A percentile compares a stretch with the other conserved stretches of the same genome.
Evolutionary conservation across 2,888 invertebrate genomes (phyloP).

Genomic region (Lucinisca nassula): DNA sequence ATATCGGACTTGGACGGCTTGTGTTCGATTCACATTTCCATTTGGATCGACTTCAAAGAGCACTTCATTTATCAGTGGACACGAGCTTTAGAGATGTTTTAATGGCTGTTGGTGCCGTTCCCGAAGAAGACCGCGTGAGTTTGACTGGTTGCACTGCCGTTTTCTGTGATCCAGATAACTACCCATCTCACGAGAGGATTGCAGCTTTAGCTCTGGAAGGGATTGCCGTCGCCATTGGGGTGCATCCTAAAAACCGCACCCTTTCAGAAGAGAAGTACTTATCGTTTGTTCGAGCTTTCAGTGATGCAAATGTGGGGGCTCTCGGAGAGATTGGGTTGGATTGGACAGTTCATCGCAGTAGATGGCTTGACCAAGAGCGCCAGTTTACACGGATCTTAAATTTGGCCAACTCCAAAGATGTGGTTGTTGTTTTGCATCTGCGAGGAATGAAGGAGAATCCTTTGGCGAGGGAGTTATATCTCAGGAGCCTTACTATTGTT

Average conservation of each 20-base stretch:
- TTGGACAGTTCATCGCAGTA: background rate
- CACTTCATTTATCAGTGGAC: background rate
- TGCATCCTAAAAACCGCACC: background rate
- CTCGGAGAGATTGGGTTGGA: background rate
- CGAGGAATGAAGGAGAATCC: no score
- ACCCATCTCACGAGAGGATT: background rate
- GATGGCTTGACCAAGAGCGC: background rate
- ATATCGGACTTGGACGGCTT: no score
- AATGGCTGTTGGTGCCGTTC: background rate
- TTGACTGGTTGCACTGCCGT: background rate
- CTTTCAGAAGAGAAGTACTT: background rate
- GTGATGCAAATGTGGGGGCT: background rate
- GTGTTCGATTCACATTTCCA: background rate
- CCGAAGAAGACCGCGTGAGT: background rate
- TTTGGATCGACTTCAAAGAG: background rate
- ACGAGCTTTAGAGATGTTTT: background rate
- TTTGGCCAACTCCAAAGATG: background rate
- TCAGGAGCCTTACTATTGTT: constrained; percentile 14
- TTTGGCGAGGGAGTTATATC: background rate
- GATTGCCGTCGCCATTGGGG: background rate
- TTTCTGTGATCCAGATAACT: background rate
- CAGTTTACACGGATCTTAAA: background rate
- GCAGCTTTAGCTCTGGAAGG: no score
- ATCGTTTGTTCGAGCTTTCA: no score
- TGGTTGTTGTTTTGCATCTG: background rate